Conservation (phyloP, 2,797 vertebrate genomes). For the Malacoraja senta region DNA sequence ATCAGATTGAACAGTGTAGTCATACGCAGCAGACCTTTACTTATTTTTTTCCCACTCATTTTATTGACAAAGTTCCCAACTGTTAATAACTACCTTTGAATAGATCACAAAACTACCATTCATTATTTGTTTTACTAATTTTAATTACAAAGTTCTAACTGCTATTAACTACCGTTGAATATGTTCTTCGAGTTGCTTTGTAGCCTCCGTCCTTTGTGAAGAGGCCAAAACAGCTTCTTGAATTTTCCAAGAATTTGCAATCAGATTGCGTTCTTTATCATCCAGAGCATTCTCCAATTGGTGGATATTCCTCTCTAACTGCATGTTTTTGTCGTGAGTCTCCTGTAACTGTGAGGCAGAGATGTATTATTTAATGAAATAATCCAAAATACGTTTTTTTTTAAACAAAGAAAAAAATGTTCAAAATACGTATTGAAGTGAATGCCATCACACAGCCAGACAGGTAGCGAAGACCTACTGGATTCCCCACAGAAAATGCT, state of each 20-base stretch:
- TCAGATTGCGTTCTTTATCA: constrained; percentile 63
- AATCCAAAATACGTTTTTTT: not conserved
- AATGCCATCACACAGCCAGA: not conserved
- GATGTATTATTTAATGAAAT: not conserved
- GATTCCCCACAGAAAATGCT: not conserved
- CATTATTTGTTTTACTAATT: not conserved
- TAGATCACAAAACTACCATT: not conserved
- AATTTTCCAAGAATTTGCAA: constrained; percentile 59
- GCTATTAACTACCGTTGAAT: constrained; percentile 62
- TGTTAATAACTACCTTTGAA: too few species aligned
- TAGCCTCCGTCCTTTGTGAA: constrained; percentile 49
- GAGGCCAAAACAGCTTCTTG: constrained; percentile 61
- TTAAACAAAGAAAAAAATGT: too few species aligned
- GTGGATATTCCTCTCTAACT: constrained; percentile 59
- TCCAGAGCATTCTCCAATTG: constrained; percentile 62
- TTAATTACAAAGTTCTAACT: not conserved
- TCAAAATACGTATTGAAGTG: not conserved
- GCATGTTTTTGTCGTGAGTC: constrained; percentile 60
- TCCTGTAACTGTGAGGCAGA: constrained; percentile 64
- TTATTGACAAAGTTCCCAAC: too few species aligned
- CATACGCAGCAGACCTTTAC: not conserved
- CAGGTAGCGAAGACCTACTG: not conserved
- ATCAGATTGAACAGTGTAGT: constrained; percentile 41
- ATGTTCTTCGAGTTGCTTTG: constrained; percentile 73
- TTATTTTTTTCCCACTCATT: too few species aligned